These are phyloP conservation scores for Dryocosmus kuriphilus DNA, from an alignment of 2,888 invertebrate genomes.

Conservation along the genomic window DNA sequence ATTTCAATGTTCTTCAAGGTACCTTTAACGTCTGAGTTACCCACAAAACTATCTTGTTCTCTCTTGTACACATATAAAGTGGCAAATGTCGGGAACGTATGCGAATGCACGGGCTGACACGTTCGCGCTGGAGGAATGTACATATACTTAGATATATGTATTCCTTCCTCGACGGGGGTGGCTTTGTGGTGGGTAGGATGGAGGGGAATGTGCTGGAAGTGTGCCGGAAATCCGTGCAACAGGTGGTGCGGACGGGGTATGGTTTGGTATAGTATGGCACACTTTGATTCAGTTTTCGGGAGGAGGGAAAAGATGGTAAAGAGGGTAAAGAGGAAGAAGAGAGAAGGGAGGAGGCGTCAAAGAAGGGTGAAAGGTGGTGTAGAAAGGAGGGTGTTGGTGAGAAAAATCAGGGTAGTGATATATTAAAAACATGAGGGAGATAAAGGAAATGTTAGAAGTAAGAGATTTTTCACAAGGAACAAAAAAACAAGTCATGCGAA, in stretches of 20 bases:
- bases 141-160: conserved; percentile 36
- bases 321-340: conserved; percentile 41
- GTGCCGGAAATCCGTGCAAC: conserved; percentile 76
- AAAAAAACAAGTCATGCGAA: conserved; percentile 16
- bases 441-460: neutral
- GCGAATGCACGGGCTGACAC: conserved; percentile 41
- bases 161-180: conserved; percentile 22
- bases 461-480: conserved; percentile 13
- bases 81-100: conserved; percentile 37
- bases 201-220: conserved; percentile 61
- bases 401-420: neutral
- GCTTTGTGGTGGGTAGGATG: conserved; percentile 9
- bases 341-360: conserved; percentile 46
- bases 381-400: conserved; percentile 10
- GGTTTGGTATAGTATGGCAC: conserved; percentile 63
- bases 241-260: conserved; percentile 70
- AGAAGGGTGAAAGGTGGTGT: conserved; percentile 38
- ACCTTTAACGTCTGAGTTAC: neutral
- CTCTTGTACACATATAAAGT: conserved; percentile 26
- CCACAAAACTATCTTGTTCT: neutral
- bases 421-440: neutral
- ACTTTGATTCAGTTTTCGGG: conserved; percentile 62
- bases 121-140: conserved; percentile 29
- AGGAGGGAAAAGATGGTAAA: conserved; percentile 49
- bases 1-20: neutral